These are phyloP conservation scores for Anabas testudineus DNA, from an alignment of 2,797 vertebrate species.

Conservation along the genomic window DNA sequence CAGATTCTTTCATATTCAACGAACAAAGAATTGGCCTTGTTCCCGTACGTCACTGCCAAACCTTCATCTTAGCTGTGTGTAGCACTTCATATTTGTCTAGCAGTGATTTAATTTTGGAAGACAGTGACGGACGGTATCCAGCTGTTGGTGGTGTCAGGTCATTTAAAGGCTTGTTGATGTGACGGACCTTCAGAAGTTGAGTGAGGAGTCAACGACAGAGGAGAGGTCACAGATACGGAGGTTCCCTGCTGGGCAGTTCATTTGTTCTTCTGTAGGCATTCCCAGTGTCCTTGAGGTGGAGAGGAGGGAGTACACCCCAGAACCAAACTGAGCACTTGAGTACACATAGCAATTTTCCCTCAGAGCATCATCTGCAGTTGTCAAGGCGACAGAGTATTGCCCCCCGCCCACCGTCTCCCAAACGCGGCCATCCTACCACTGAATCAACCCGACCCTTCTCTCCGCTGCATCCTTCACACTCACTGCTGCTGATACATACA, in stretches of 20 bases:
- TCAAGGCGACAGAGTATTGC: slow-evolving; percentile 39
- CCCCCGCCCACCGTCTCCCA: neutral
- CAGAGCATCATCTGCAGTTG: slow-evolving; percentile 11
- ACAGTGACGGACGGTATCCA: too few species aligned
- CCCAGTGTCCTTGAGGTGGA: neutral
- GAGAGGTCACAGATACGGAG: neutral
- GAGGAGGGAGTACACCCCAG: neutral
- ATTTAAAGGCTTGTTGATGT: too few species aligned
- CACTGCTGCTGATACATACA: neutral
- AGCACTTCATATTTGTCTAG: too few species aligned
- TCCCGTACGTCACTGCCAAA: too few species aligned
- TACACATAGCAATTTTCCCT: slow-evolving; percentile 4
- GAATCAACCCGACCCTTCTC: neutral
- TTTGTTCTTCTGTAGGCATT: neutral
- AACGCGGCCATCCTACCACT: neutral
- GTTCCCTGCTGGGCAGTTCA: neutral
- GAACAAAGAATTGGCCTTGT: too few species aligned
- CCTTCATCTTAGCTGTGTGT: too few species aligned
- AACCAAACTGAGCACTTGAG: neutral
- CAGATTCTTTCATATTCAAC: too few species aligned
- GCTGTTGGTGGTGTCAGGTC: too few species aligned
- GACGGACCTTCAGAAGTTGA: too few species aligned
- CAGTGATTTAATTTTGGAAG: too few species aligned
- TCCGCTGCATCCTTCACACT: neutral
- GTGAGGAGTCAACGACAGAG: neutral